Conservation (phyloP, 2,797 vertebrate genomes). For the Gadopsis bispinosus region DNA sequence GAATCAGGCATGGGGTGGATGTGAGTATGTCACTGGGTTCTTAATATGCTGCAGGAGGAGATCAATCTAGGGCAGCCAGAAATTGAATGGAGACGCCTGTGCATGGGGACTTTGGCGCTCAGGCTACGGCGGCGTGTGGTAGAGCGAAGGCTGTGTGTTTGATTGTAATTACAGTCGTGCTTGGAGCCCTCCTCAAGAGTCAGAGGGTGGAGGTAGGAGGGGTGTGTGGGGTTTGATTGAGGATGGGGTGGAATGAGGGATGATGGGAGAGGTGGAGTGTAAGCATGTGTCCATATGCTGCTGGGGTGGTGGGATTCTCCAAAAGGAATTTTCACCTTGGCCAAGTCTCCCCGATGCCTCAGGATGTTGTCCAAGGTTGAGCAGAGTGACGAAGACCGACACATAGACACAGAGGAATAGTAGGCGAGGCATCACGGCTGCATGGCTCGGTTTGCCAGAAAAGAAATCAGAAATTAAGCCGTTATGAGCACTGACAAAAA, state of each 20-base stretch:
- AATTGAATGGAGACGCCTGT: slow-evolving; percentile 57
- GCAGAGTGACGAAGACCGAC: slow-evolving; percentile 35
- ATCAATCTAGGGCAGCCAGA: slow-evolving; percentile 53
- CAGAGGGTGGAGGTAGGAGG: slow-evolving; percentile 65
- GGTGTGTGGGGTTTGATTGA: slow-evolving; percentile 78
- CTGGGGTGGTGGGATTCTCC: slow-evolving; percentile 73
- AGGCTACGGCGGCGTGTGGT: slow-evolving; percentile 32
- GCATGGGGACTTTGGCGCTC: slow-evolving; percentile 32
- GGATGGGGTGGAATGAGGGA: slow-evolving; percentile 74
- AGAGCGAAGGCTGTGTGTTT: slow-evolving; percentile 86
- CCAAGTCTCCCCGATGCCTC: slow-evolving; percentile 54
- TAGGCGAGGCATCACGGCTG: slow-evolving; percentile 37
- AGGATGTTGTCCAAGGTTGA: slow-evolving; percentile 72
- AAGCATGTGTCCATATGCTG: slow-evolving; percentile 79
- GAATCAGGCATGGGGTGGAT: slow-evolving; percentile 41
- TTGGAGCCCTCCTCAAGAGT: slow-evolving; percentile 82
- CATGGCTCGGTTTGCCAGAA: slow-evolving; percentile 51
- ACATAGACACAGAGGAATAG: slow-evolving; percentile 37
- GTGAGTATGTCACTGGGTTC: slow-evolving; percentile 59
- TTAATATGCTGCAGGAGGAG: slow-evolving; percentile 60
- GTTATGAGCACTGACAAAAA: slow-evolving; percentile 45
- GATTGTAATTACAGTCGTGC: slow-evolving; percentile 88
- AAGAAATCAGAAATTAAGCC: slow-evolving; percentile 59
- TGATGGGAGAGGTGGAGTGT: slow-evolving; percentile 71
- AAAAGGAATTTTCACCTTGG: slow-evolving; percentile 77